A percentile compares a stretch with the other conserved stretches of the same genome.
phyloP scores from a whole-genome alignment of 2,113 vertebrate genomes.

The Eurystomus gularis region DNA sequence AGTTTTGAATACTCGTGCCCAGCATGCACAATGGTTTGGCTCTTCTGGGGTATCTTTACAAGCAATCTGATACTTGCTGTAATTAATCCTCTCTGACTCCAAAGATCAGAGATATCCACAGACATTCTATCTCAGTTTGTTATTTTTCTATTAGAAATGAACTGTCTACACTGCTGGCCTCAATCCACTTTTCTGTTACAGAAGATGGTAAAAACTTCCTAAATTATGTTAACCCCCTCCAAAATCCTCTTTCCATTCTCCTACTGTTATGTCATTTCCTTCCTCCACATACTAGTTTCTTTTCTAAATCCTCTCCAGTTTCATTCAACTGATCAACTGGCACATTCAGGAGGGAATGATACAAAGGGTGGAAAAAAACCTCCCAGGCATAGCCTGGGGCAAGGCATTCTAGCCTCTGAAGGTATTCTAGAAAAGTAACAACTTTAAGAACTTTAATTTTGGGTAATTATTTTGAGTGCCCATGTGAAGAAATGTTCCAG shows the following conservation, averaged over 20 bases:
- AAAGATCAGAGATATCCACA: not conserved
- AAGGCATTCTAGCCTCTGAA: not conserved
- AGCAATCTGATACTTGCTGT: slow-evolving; percentile 8
- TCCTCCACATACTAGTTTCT: not conserved
- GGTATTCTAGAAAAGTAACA: not conserved
- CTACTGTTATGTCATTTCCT: not conserved
- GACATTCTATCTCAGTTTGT: not conserved
- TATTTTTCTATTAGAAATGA: not conserved
- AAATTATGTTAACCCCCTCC: not conserved
- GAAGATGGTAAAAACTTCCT: not conserved
- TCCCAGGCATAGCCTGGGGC: not conserved
- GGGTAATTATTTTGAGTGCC: not conserved
- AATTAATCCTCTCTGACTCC: slow-evolving; percentile 7
- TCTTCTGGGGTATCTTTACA: not conserved
- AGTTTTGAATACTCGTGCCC: not conserved
- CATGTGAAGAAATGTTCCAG: not conserved
- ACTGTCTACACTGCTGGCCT: not conserved
- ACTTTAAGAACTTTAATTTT: not conserved
- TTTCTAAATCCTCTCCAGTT: not conserved
- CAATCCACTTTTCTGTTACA: not conserved
- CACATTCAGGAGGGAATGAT: not conserved
- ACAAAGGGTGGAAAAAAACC: not conserved
- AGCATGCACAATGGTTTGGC: not conserved
- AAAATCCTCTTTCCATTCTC: not conserved
- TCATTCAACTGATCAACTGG: not conserved